These are phyloP conservation scores for Notiomystis cincta DNA, from an alignment of 2,113 vertebrate species.

Conservation along the genomic window DNA sequence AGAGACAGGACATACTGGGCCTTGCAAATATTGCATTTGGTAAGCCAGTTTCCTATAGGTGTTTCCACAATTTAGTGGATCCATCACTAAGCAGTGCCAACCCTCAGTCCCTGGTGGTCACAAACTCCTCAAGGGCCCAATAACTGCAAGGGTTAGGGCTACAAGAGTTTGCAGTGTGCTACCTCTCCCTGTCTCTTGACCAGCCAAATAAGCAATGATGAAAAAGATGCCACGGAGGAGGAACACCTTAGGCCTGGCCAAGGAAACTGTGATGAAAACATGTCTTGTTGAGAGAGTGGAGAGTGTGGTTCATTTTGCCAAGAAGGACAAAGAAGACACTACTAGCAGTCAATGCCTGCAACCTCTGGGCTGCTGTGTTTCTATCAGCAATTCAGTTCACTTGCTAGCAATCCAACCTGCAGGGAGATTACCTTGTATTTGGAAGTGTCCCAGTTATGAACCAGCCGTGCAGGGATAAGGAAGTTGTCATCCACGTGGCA, in stretches of 20 bases:
- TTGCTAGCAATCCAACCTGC: background rate
- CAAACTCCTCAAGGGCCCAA: background rate
- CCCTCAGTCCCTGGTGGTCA: background rate
- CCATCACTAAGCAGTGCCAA: background rate
- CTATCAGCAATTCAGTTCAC: background rate
- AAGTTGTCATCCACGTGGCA: constrained; percentile 95
- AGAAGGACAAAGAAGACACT: background rate
- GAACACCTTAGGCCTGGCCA: background rate
- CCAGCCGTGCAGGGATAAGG: constrained; percentile 92
- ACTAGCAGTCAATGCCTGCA: background rate
- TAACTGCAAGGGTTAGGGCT: background rate
- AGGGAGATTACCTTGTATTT: constrained; percentile 87
- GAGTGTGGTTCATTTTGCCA: accelerated
- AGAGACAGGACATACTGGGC: background rate
- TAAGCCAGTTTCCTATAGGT: background rate
- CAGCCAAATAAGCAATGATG: background rate
- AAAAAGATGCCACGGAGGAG: background rate
- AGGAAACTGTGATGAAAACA: background rate
- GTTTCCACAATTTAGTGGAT: background rate
- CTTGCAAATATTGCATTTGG: background rate
- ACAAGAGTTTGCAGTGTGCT: background rate
- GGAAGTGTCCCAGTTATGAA: constrained; percentile 98
- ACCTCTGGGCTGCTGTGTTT: background rate
- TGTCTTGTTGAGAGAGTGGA: accelerated
- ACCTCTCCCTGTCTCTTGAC: background rate